Base-by-base conservation (phyloP, 2,888 invertebrate genomes). In the Alloscopus bannaensis region DNA sequence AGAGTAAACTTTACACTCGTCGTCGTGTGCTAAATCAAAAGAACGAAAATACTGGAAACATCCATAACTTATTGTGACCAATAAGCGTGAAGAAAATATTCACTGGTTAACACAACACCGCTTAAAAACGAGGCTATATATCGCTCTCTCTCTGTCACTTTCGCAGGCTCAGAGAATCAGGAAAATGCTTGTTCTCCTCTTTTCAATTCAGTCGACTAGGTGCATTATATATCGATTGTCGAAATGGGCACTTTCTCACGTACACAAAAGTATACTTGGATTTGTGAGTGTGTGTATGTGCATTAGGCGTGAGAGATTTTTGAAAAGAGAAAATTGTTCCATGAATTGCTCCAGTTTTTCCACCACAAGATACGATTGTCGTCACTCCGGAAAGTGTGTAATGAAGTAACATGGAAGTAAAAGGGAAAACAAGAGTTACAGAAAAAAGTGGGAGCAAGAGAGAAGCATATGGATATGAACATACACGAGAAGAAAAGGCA, bases 81-180 rank as follows among this genome's bases (percentile, higher is more conserved):
- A 66, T 66, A 75, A 66, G 73, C 59, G 55, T 66, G 65, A 66
- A 47, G 50, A 50, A 55, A 55, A 50, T 72, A 55, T 65, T 72
- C 64, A 55, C 36, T 64, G 29, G 42, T 73, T 31, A 64, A 73
- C 31, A 4, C n/a, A 6, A 47, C 11, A n/a, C n/a, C n/a, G n/a
- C n/a, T n/a, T n/a, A n/a, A n/a, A n/a, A n/a, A n/a, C n/a, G n/a
- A n/a, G n/a, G n/a, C n/a, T n/a, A n/a, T n/a, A n/a, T n/a, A n/a
- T n/a, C n/a, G n/a, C n/a, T n/a, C n/a, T n/a, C n/a, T n/a, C n/a
- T n/a, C n/a, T n/a, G n/a, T n/a, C n/a, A 2, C 13, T 24, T 52
- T 18, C 20, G 52, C 50, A 11, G 4, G 52, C 24, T 22, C 52
- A 22, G 24, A n/a, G n/a, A n/a, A n/a, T n/a, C n/a, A n/a, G n/a